Conservation (phyloP, 2,888 invertebrate species). For the Merodon equestris region DNA sequence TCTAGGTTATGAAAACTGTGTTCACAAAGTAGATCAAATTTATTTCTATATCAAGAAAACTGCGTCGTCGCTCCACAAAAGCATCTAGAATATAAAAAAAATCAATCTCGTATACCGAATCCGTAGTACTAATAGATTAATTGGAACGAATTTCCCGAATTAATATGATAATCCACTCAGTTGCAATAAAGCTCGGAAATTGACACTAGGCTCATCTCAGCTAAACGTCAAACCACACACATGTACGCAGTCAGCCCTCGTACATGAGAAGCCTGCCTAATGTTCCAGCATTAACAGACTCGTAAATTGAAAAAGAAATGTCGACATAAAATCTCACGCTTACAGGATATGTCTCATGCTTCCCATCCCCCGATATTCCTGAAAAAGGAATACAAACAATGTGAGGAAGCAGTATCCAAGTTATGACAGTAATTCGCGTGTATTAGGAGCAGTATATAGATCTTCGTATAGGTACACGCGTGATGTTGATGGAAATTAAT, state of each 20-base stretch:
- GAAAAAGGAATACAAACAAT: background rate
- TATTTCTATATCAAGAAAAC: too few relatives aligned
- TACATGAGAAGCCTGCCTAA: slow-evolving; percentile 9
- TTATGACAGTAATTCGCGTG: slow-evolving; percentile 14
- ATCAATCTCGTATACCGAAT: too few relatives aligned
- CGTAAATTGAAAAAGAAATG: slow-evolving; percentile 58
- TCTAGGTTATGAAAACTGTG: too few relatives aligned
- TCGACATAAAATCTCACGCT: slow-evolving; percentile 52
- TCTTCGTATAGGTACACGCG: too few relatives aligned
- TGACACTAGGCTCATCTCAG: slow-evolving; percentile 11
- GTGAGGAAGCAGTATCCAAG: background rate
- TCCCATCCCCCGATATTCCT: too few relatives aligned
- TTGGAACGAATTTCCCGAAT: slow-evolving; percentile 48
- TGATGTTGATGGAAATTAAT: slow-evolving; percentile 62
- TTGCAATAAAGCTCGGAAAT: slow-evolving; percentile 31
- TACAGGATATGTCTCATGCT: slow-evolving; percentile 17
- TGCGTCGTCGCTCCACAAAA: too few relatives aligned
- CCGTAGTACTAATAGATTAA: slow-evolving; percentile 14
- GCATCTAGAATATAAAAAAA: too few relatives aligned
- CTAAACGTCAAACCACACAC: background rate
- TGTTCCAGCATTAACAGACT: slow-evolving; percentile 53
- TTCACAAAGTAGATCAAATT: too few relatives aligned
- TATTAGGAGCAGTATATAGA: too few relatives aligned
- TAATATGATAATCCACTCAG: slow-evolving; percentile 46
- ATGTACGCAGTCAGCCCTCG: too few relatives aligned